These are phyloP conservation scores for Florisuga fusca DNA, from an alignment of 2,797 vertebrate genomes.

Conservation along the genomic window DNA sequence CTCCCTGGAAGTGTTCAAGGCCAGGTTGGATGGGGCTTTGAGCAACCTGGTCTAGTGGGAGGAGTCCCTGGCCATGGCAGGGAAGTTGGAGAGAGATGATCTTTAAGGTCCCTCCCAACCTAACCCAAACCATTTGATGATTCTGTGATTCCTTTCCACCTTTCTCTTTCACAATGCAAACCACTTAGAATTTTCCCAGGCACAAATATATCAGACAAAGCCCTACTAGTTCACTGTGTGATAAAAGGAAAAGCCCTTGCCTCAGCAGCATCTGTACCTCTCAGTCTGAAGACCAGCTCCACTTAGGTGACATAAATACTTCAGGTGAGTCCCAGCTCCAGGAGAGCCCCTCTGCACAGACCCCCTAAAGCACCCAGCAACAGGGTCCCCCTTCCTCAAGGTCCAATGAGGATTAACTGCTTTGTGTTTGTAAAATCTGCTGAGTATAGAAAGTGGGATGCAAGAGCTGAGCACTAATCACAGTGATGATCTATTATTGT, in stretches of 20 bases:
- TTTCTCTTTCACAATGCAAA: not conserved
- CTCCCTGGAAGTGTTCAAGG: too few species aligned
- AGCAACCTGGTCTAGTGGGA: too few species aligned
- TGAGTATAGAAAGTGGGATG: not conserved
- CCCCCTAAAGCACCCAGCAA: not conserved
- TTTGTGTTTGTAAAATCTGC: not conserved
- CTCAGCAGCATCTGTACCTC: not conserved
- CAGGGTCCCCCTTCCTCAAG: not conserved
- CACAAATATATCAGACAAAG: not conserved
- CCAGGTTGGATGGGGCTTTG: too few species aligned
- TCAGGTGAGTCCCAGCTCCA: not conserved
- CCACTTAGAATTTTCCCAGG: not conserved
- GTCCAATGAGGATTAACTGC: not conserved
- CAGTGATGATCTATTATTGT: not conserved
- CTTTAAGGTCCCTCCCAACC: too few species aligned
- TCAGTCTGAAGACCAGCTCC: not conserved
- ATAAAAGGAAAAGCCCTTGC: not conserved
- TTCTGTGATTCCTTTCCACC: too few species aligned
- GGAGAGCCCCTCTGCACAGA: not conserved
- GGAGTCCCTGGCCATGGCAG: too few species aligned
- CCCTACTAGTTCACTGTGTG: not conserved
- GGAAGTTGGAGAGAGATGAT: too few species aligned
- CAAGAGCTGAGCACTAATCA: not conserved
- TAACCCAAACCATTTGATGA: too few species aligned
- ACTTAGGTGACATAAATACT: not conserved